phyloP scores from a whole-genome alignment of 2,888 invertebrate genomes.

The Conus canariensis region DNA sequence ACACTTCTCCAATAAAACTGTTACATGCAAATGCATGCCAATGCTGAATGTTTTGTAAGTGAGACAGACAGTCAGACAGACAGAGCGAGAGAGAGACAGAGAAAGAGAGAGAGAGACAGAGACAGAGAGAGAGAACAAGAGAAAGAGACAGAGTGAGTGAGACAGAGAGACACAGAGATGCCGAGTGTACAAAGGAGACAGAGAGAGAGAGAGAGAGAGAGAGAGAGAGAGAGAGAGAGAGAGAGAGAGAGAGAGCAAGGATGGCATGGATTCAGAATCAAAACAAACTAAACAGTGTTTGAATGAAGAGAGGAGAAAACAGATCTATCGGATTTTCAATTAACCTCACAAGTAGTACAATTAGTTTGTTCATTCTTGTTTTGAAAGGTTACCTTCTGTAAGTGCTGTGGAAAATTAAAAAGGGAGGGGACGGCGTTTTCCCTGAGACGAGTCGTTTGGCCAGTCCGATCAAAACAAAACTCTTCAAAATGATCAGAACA shows the following conservation, averaged over 20 bases:
- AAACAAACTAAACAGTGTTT: no score
- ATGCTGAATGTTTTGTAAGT: no score
- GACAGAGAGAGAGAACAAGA: not conserved
- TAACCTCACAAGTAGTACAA: no score
- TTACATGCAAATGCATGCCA: no score
- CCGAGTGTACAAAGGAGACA: not conserved
- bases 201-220: slow-evolving; percentile 41
- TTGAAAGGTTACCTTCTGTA: no score
- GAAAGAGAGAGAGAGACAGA: slow-evolving; percentile 29
- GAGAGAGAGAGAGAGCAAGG: not conserved
- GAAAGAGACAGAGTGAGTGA: not conserved
- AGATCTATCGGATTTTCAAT: no score
- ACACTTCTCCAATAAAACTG: no score
- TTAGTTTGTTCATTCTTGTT: no score
- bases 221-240: slow-evolving; percentile 24
- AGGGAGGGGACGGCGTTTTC: not conserved
- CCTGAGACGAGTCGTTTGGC: no score
- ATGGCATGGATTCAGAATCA: not conserved
- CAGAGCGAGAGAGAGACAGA: not conserved
- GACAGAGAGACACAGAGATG: not conserved
- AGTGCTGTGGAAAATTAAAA: not conserved
- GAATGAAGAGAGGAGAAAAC: no score
- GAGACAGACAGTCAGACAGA: no score
- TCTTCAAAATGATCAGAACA: not conserved
- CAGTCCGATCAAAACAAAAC: not conserved